Percentiles rank a stretch among this genome's conserved stretches.
These are phyloP conservation scores for Zhuqinia jingwanae DNA, from an alignment of 2,888 invertebrate genomes.

Conservation along the genomic window DNA sequence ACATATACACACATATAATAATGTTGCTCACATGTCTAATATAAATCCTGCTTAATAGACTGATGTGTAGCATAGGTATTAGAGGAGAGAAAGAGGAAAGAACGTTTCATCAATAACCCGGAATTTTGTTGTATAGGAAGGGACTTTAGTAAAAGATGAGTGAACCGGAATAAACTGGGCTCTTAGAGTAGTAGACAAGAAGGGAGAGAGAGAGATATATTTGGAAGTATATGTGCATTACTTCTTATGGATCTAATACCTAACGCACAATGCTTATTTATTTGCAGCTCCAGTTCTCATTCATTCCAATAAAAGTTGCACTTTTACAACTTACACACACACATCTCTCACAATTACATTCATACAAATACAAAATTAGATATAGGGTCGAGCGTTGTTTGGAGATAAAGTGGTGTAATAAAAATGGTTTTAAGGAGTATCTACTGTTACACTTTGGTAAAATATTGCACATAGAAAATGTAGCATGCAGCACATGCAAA, in stretches of 20 bases:
- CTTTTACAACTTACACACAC: neutral
- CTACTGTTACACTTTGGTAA: too few relatives aligned
- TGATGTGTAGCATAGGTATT: conserved; percentile 27
- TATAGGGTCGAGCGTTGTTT: too few relatives aligned
- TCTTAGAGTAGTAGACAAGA: neutral
- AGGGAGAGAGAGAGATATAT: conserved; percentile 39
- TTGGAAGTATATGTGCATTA: neutral
- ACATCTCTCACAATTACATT: neutral
- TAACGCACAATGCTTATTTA: conserved; percentile 1
- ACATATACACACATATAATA: too few relatives aligned
- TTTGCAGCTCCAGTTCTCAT: conserved; percentile 40
- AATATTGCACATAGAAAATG: too few relatives aligned
- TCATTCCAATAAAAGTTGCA: conserved; percentile 42
- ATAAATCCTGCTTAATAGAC: conserved; percentile 22
- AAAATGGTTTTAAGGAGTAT: too few relatives aligned
- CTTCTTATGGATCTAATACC: conserved; percentile 2
- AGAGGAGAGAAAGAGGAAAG: neutral
- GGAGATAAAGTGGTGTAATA: too few relatives aligned
- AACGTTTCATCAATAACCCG: conserved; percentile 49
- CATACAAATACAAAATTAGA: too few relatives aligned
- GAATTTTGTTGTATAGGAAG: conserved; percentile 25
- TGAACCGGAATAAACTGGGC: conserved; percentile 70
- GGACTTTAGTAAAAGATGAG: conserved; percentile 66
- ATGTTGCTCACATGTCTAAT: neutral
- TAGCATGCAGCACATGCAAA: too few relatives aligned